phyloP scores from a whole-genome alignment of 1,140 invertebrate species.

The Drosophila suzukii region DNA sequence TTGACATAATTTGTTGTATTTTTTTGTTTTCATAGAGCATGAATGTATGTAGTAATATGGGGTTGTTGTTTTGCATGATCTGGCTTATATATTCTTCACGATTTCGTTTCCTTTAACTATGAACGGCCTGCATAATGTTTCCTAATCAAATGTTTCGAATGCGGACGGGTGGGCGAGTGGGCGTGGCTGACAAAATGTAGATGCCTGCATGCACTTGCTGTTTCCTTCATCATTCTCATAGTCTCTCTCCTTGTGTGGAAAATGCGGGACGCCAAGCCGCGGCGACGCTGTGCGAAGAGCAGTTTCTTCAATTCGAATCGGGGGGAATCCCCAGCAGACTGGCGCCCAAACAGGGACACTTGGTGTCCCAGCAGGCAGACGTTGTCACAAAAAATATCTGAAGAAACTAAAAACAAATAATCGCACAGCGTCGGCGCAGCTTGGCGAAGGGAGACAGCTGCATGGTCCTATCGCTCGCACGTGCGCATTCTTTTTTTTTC shows the following conservation, averaged over 20 bases:
- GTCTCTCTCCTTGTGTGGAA: slow-evolving; percentile 67
- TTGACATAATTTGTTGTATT: slow-evolving; percentile 75
- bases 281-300: slow-evolving; percentile 40
- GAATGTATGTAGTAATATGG: slow-evolving; percentile 82
- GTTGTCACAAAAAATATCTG: neutral
- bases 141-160: slow-evolving; percentile 42
- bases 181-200: slow-evolving; percentile 17
- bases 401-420: neutral
- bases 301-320: slow-evolving; percentile 4
- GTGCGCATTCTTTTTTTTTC: slow-evolving; percentile 40
- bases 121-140: slow-evolving; percentile 57
- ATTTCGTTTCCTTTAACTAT: slow-evolving; percentile 59
- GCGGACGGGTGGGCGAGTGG: slow-evolving; percentile 43
- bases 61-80: slow-evolving; percentile 62
- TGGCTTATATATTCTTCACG: slow-evolving; percentile 55
- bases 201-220: slow-evolving; percentile 38
- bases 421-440: slow-evolving; percentile 55
- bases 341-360: slow-evolving; percentile 40
- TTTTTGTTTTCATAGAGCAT: slow-evolving; percentile 78
- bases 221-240: slow-evolving; percentile 77
- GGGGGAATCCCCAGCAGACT: neutral
- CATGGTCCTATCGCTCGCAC: slow-evolving; percentile 36
- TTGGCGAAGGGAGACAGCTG: slow-evolving; percentile 48
- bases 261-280: slow-evolving; percentile 55
- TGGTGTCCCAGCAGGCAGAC: slow-evolving; percentile 40